phyloP scores from a whole-genome alignment of 2,113 vertebrate genomes.

The Puma concolor region DNA sequence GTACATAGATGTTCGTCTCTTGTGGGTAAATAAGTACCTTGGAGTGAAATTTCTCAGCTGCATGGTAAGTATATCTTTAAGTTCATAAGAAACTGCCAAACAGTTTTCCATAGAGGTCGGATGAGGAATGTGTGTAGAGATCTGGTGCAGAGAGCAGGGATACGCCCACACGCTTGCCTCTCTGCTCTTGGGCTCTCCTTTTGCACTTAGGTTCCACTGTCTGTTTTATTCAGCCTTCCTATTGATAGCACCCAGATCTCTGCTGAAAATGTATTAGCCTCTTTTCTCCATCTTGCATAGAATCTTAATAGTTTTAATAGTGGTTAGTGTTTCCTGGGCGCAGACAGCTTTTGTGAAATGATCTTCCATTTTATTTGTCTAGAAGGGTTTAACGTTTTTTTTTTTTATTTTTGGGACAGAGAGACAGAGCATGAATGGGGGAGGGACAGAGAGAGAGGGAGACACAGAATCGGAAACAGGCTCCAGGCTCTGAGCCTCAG shows the following conservation, averaged over 20 bases:
- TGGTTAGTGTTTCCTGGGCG: not conserved
- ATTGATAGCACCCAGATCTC: not conserved
- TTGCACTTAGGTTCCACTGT: fast-evolving
- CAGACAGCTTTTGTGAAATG: not conserved
- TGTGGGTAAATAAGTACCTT: not conserved
- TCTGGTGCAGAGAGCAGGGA: not conserved
- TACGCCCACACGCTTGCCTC: not conserved
- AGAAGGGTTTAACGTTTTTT: not conserved
- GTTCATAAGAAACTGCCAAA: not conserved
- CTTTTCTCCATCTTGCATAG: not conserved
- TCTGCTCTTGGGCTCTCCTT: not conserved
- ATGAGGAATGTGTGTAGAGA: too few relatives aligned
- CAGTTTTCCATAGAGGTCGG: not conserved
- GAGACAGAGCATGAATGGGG: too few relatives aligned
- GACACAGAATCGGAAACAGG: too few relatives aligned
- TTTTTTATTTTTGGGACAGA: too few relatives aligned
- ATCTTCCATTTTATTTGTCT: not conserved
- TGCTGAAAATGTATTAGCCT: not conserved
- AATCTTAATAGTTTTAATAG: not conserved
- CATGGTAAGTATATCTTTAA: not conserved
- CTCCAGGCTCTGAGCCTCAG: too few relatives aligned
- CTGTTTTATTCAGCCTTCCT: not conserved
- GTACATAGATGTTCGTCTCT: not conserved
- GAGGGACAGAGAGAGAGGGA: too few relatives aligned
- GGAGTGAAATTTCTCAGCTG: not conserved